These are phyloP conservation scores for Criorhina ranunculi DNA, from an alignment of 2,888 invertebrate species.

Conservation along the genomic window DNA sequence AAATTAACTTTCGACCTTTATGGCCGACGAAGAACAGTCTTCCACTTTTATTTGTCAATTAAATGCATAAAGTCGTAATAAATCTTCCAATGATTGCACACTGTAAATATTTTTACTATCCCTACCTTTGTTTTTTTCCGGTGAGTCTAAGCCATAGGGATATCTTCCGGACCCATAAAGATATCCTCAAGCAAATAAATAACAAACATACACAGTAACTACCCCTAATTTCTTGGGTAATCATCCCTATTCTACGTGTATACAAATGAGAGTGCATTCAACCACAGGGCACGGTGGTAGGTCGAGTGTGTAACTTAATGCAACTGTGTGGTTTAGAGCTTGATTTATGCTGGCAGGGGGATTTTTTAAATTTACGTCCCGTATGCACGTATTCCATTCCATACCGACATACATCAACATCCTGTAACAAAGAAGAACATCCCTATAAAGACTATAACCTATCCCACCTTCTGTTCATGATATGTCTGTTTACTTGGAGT, in stretches of 20 bases:
- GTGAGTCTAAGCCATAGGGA: background rate
- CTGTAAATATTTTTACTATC: constrained; percentile 6
- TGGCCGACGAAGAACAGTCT: constrained; percentile 3
- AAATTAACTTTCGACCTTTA: constrained; percentile 56
- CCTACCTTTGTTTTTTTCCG: constrained; percentile 28
- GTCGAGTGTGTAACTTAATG: constrained; percentile 68
- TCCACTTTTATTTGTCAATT: constrained; percentile 46
- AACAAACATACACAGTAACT: constrained; percentile 31
- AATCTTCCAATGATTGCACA: constrained; percentile 31
- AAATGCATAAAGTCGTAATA: constrained; percentile 36
- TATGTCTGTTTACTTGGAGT: constrained; percentile 44
- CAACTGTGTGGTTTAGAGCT: constrained; percentile 42
- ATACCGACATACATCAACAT: constrained; percentile 23
- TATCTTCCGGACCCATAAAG: constrained; percentile 16
- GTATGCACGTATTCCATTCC: constrained; percentile 43
- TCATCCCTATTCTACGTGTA: constrained; percentile 33
- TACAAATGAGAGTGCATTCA: constrained; percentile 59
- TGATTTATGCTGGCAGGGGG: constrained; percentile 71
- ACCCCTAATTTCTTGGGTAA: constrained; percentile 35
- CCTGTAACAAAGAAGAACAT: constrained; percentile 47
- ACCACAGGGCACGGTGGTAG: constrained; percentile 51
- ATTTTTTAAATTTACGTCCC: constrained; percentile 51
- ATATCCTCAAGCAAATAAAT: constrained; percentile 28
- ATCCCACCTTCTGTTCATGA: constrained; percentile 37
- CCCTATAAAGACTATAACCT: constrained; percentile 37